Evolutionary conservation across 2,888 invertebrate genomes (phyloP).

Genomic region (Halocaridina rubra): DNA sequence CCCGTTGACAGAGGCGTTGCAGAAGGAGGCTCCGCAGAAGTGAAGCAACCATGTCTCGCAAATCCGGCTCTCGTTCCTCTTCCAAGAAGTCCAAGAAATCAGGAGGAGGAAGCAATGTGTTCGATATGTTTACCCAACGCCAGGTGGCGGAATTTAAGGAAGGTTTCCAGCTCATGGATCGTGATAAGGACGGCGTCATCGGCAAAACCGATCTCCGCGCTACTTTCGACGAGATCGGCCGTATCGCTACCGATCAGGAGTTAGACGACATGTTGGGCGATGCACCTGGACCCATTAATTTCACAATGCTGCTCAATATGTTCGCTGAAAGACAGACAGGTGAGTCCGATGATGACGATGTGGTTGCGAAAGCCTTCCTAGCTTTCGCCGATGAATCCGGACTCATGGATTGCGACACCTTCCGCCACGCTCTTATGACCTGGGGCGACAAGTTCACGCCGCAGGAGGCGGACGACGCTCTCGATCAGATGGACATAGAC

Average conservation of each 20-base stretch:
- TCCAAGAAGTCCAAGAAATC: slow-evolving; percentile 75
- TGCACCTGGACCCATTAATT: slow-evolving; percentile 92
- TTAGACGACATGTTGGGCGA: slow-evolving; percentile 89
- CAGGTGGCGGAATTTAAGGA: slow-evolving; percentile 97
- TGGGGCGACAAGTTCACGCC: slow-evolving; percentile 93
- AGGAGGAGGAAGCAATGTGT: slow-evolving; percentile 85
- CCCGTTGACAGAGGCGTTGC: background rate
- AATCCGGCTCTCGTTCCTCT: slow-evolving; percentile 52
- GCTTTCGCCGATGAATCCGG: slow-evolving; percentile 87
- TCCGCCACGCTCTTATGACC: slow-evolving; percentile 91
- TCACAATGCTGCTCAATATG: slow-evolving; percentile 91
- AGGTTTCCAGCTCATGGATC: slow-evolving; percentile 96
- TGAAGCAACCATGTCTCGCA: slow-evolving; percentile 39
- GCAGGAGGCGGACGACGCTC: slow-evolving; percentile 91
- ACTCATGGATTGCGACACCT: slow-evolving; percentile 78
- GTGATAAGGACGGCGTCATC: slow-evolving; percentile 92
- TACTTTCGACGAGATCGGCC: slow-evolving; percentile 92
- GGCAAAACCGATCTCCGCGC: slow-evolving; percentile 87
- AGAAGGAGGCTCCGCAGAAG: background rate
- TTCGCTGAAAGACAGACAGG: slow-evolving; percentile 94
- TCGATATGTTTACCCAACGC: slow-evolving; percentile 96
- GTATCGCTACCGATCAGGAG: slow-evolving; percentile 89
- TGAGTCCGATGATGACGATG: slow-evolving; percentile 90
- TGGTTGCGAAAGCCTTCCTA: slow-evolving; percentile 91
- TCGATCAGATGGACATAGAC: slow-evolving; percentile 92